Conservation (phyloP, 2,888 invertebrate species). For the Protophormia terraenovae region DNA sequence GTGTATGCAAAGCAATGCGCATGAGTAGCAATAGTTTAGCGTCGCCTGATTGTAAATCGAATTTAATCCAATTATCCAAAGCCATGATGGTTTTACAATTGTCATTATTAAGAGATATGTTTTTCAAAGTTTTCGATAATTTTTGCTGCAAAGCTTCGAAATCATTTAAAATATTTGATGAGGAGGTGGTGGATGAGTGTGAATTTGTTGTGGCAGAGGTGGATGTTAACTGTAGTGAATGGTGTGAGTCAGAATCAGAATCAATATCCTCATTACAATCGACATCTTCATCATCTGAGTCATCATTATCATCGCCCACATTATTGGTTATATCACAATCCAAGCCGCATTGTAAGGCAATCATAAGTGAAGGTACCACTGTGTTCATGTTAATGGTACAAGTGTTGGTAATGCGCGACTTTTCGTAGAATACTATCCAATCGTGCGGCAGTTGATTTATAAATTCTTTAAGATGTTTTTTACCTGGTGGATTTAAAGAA, state of each 20-base stretch:
- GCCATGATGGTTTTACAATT: constrained; percentile 80
- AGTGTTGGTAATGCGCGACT: constrained; percentile 86
- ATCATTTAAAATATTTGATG: constrained; percentile 35
- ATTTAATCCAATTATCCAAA: constrained; percentile 89
- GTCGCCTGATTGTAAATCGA: constrained; percentile 86
- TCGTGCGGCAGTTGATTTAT: constrained; percentile 85
- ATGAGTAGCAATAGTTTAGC: constrained; percentile 70
- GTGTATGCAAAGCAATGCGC: constrained; percentile 69
- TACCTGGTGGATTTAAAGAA: constrained; percentile 78
- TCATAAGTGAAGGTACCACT: constrained; percentile 89
- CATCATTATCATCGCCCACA: constrained; percentile 63
- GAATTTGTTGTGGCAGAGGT: neutral
- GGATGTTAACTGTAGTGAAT: constrained; percentile 31
- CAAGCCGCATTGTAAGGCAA: constrained; percentile 85
- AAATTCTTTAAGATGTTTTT: constrained; percentile 70
- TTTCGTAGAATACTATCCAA: constrained; percentile 94
- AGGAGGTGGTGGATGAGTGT: neutral
- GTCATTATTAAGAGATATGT: constrained; percentile 65
- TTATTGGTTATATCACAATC: constrained; percentile 56
- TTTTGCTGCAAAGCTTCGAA: constrained; percentile 48
- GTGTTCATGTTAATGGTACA: constrained; percentile 91
- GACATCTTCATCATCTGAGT: constrained; percentile 67
- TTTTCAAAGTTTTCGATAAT: constrained; percentile 51
- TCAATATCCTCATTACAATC: constrained; percentile 26
- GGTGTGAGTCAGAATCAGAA: constrained; percentile 40